A percentile compares a stretch with the other conserved stretches of the same genome.
phyloP scores from a whole-genome alignment of 2,113 vertebrate genomes.

The Paraplagusia blochii region DNA sequence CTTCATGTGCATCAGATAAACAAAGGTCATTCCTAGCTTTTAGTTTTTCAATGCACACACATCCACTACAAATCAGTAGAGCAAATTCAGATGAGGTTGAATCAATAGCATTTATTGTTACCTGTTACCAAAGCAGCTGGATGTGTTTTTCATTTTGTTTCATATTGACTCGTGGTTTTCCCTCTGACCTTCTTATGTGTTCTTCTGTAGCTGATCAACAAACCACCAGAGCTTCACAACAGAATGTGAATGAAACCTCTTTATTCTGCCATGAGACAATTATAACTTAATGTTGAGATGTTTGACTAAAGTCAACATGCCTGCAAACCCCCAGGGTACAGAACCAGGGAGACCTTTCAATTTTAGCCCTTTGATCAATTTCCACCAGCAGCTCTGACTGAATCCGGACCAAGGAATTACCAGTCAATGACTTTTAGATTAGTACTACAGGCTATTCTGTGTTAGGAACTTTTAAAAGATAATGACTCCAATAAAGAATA shows the following conservation, averaged over 20 bases:
- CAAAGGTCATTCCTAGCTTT: too few relatives aligned
- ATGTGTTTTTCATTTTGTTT: conserved; percentile 14
- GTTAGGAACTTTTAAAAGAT: conserved; percentile 32
- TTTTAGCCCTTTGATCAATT: conserved; percentile 35
- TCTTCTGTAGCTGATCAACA: conserved; percentile 29
- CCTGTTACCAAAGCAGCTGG: not conserved
- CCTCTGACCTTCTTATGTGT: conserved; percentile 25
- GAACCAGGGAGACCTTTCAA: conserved; percentile 17
- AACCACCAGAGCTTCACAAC: conserved; percentile 25
- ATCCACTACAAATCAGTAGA: too few relatives aligned
- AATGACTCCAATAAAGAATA: conserved; percentile 37
- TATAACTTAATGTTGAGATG: conserved; percentile 36
- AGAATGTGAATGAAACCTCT: conserved; percentile 20
- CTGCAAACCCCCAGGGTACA: conserved; percentile 18
- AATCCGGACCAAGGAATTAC: conserved; percentile 24
- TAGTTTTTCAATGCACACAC: too few relatives aligned
- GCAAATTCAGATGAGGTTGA: too few relatives aligned
- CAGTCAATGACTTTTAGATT: conserved; percentile 58
- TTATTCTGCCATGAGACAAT: conserved; percentile 49
- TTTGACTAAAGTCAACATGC: conserved; percentile 30
- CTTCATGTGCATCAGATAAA: too few relatives aligned
- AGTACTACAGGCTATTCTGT: conserved; percentile 38
- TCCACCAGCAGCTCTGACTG: conserved; percentile 11
- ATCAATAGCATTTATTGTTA: not conserved
- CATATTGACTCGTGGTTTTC: conserved; percentile 20